These are phyloP conservation scores for Enhydra lutris DNA, from an alignment of 2,113 vertebrate genomes.

Conservation along the genomic window DNA sequence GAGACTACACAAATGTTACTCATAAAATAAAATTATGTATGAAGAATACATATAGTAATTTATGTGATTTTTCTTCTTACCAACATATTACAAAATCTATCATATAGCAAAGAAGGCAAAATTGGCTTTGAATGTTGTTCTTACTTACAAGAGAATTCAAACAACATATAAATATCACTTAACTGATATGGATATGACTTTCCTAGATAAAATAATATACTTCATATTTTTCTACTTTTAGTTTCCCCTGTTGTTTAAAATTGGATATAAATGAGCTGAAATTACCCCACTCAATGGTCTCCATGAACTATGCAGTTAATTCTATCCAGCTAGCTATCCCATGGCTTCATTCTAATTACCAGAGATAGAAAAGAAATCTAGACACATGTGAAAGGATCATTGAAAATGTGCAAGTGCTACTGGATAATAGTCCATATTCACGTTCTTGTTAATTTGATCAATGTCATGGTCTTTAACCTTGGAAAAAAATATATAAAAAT, in stretches of 20 bases:
- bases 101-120: background rate
- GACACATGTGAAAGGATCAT: background rate
- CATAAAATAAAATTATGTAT: constrained; percentile 46
- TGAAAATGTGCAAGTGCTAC: background rate
- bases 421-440: background rate
- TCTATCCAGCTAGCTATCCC: background rate
- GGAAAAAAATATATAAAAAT: background rate
- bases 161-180: background rate
- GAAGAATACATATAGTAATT: constrained; percentile 50
- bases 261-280: background rate
- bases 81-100: constrained; percentile 49
- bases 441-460: background rate
- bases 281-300: background rate
- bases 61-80: constrained; percentile 60
- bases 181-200: background rate
- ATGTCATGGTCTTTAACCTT: background rate
- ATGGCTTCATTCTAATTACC: background rate
- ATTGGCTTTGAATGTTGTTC: background rate
- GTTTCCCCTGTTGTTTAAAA: background rate
- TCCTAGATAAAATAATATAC: background rate
- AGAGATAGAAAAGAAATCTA: background rate
- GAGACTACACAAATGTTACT: constrained; percentile 68
- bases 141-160: background rate
- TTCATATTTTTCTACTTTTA: background rate
- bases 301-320: background rate